Evolutionary conservation across 2,113 vertebrate species (phyloP).

Genomic region (Lophotis ruficrista): DNA sequence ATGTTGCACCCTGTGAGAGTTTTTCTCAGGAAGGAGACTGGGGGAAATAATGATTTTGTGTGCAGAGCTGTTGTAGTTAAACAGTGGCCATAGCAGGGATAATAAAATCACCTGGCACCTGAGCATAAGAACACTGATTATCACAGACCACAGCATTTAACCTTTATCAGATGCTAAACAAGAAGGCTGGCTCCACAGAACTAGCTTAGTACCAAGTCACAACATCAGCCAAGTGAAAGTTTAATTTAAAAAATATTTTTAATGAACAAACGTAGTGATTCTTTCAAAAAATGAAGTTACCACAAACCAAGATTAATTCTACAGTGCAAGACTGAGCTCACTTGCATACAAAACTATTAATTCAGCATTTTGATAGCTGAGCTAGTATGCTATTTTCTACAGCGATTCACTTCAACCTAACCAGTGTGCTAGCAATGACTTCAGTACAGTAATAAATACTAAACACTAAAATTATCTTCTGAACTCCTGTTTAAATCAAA

Average conservation of each 20-base stretch:
- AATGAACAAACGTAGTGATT: slow-evolving; percentile 43
- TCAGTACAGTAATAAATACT: not conserved
- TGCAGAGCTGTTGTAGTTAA: not conserved
- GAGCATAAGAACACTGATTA: not conserved
- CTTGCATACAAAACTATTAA: slow-evolving; percentile 24
- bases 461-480: not conserved
- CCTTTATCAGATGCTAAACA: accelerated
- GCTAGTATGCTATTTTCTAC: not conserved
- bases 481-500: not conserved
- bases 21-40: not conserved
- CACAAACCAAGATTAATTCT: slow-evolving; percentile 12
- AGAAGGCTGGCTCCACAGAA: accelerated
- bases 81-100: not conserved
- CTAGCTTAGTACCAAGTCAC: not conserved
- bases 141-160: not conserved
- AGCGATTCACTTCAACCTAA: slow-evolving; percentile 19
- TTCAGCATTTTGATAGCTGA: not conserved
- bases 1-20: not conserved
- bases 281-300: slow-evolving; percentile 30
- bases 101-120: not conserved
- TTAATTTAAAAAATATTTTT: slow-evolving; percentile 20
- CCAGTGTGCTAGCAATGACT: not conserved
- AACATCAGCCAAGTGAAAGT: not conserved
- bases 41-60: not conserved
- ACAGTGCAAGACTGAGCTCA: slow-evolving; percentile 27